Percentiles rank a stretch among this genome's conserved stretches.
These are phyloP conservation scores for Onthophagus taurus DNA, from an alignment of 1,140 invertebrate species.

Conservation along the genomic window DNA sequence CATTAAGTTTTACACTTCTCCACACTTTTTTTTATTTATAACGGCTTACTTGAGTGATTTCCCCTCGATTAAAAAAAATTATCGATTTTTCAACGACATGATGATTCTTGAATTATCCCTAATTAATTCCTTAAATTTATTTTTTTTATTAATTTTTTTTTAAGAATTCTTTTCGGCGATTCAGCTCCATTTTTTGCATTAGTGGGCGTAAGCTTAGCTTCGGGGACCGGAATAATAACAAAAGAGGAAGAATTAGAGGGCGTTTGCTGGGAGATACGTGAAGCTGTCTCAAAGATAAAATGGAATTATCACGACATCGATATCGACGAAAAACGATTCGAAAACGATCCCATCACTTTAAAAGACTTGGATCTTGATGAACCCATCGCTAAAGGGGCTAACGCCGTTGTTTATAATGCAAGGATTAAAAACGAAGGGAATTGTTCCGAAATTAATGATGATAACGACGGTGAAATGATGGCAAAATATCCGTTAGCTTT, in stretches of 20 bases:
- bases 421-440: slow-evolving; percentile 36
- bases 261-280: slow-evolving; percentile 68
- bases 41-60: too few relatives aligned
- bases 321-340: slow-evolving; percentile 35
- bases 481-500: slow-evolving; percentile 59
- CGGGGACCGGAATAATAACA: slow-evolving; percentile 63
- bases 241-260: slow-evolving; percentile 71
- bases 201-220: slow-evolving; percentile 63
- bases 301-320: slow-evolving; percentile 47
- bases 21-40: too few relatives aligned
- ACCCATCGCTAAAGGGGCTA: slow-evolving; percentile 71
- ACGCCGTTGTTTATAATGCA: slow-evolving; percentile 71
- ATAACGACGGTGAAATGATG: slow-evolving; percentile 14
- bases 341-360: slow-evolving; percentile 40
- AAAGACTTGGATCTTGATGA: slow-evolving; percentile 58
- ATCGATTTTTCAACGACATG: too few relatives aligned
- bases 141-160: slow-evolving; percentile 8
- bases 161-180: slow-evolving; percentile 54
- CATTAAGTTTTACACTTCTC: too few relatives aligned
- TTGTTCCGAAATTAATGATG: background rate
- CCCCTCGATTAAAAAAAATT: too few relatives aligned
- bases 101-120: too few relatives aligned
- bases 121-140: background rate
- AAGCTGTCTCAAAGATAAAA: slow-evolving; percentile 54
- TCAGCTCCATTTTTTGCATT: slow-evolving; percentile 65